These are phyloP conservation scores for Nannobrachium achirus DNA, from an alignment of 2,113 vertebrate species.

Conservation along the genomic window DNA sequence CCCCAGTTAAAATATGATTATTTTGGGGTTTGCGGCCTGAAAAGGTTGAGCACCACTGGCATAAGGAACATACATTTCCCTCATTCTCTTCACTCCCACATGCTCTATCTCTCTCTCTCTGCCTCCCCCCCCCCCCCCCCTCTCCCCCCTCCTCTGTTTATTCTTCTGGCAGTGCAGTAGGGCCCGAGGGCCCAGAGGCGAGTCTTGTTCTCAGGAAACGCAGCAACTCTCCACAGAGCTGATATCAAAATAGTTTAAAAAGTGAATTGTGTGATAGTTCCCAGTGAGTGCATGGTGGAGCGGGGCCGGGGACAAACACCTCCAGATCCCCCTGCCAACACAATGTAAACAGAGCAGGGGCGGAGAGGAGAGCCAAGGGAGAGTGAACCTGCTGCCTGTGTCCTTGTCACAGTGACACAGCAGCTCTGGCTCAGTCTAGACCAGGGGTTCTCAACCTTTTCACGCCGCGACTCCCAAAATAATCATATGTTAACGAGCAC, in stretches of 20 bases:
- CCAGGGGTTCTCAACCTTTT: background rate
- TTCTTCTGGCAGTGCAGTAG: constrained; percentile 70
- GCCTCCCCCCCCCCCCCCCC: background rate
- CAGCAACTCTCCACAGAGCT: constrained; percentile 78
- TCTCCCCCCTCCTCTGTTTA: constrained; percentile 68
- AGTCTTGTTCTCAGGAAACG: constrained; percentile 76
- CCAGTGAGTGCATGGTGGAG: constrained; percentile 66
- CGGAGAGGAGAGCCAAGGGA: constrained; percentile 32
- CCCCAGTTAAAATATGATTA: no score
- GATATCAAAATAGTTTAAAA: constrained; percentile 82
- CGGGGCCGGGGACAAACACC: constrained; percentile 67
- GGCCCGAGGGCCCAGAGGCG: constrained; percentile 74
- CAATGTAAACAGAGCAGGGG: constrained; percentile 73
- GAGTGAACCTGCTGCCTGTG: constrained; percentile 68
- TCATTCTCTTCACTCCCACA: constrained; percentile 13
- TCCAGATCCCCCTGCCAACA: constrained; percentile 75
- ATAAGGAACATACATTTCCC: constrained; percentile 7
- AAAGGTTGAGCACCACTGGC: no score
- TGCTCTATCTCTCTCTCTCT: constrained; percentile 17
- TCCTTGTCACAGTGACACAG: constrained; percentile 33
- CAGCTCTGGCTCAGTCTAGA: background rate
- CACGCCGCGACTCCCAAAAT: no score
- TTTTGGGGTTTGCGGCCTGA: no score
- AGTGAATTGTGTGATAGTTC: constrained; percentile 78
- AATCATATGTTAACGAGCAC: no score